Percentiles rank a stretch among this genome's conserved stretches.
phyloP scores from a whole-genome alignment of 2,888 invertebrate species.

The Harpalus rubripes region DNA sequence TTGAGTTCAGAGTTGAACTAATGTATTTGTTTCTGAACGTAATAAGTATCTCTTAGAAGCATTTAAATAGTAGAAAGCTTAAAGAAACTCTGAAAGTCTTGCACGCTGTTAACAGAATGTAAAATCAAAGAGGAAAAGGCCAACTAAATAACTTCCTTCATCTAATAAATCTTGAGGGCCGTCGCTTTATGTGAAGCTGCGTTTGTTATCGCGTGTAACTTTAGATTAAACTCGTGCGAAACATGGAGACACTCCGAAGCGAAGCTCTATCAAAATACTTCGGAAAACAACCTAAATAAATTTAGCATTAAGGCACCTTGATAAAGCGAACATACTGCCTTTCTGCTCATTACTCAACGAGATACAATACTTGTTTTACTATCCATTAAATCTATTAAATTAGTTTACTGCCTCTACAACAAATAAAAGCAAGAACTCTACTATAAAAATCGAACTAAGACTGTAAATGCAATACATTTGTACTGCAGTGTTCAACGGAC shows the following conservation, averaged over 20 bases:
- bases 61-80: background rate
- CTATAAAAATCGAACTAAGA: background rate
- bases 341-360: constrained; percentile 18
- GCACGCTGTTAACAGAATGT: constrained; percentile 49
- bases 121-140: constrained; percentile 55
- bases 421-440: background rate
- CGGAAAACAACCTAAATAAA: constrained; percentile 56
- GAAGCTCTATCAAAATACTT: constrained; percentile 56
- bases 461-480: background rate
- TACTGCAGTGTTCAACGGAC: background rate
- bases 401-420: background rate
- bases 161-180: constrained; percentile 57
- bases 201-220: constrained; percentile 62
- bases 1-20: background rate
- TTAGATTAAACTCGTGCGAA: constrained; percentile 56
- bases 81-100: background rate
- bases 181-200: constrained; percentile 54
- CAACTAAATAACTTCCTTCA: constrained; percentile 49
- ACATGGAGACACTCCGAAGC: constrained; percentile 16
- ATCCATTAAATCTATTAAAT: constrained; percentile 26
- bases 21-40: background rate
- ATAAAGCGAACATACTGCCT: background rate
- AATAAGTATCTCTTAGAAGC: background rate
- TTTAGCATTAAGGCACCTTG: constrained; percentile 55
- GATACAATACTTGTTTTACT: constrained; percentile 1